Evolutionary conservation across 2,888 invertebrate species (phyloP).

Genomic region (Therioaphis trifolii): DNA sequence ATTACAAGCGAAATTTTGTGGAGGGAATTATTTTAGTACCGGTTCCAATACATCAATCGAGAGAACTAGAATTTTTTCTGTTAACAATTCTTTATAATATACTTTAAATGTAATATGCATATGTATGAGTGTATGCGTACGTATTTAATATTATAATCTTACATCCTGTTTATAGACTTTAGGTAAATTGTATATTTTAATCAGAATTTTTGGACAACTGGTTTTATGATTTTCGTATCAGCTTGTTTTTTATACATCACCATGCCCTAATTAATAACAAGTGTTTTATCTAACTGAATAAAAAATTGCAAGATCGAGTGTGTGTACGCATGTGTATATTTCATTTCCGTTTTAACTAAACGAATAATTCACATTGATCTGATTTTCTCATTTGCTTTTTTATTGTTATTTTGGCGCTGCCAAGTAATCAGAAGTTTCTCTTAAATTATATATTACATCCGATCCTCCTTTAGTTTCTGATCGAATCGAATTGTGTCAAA

Average conservation of each 20-base stretch:
- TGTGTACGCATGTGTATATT: neutral
- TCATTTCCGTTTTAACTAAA: neutral
- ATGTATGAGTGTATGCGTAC: too few species aligned
- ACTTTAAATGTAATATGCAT: too few species aligned
- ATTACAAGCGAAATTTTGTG: neutral
- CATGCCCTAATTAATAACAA: neutral
- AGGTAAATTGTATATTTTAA: neutral
- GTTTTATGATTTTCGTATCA: neutral
- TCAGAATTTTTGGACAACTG: neutral
- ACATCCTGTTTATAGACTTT: too few species aligned
- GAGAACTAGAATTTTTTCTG: too few species aligned
- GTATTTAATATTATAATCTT: too few species aligned
- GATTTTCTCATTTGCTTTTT: slow-evolving; percentile 1
- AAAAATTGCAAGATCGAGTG: too few species aligned
- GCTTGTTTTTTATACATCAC: neutral
- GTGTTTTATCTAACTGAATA: too few species aligned
- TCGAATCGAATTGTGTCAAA: slow-evolving; percentile 24
- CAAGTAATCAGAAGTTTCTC: slow-evolving; percentile 43
- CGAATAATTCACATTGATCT: neutral
- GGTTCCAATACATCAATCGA: too few species aligned
- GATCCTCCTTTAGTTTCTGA: neutral
- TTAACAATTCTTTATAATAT: too few species aligned
- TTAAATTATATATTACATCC: slow-evolving; percentile 48
- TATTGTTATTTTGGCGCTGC: neutral
- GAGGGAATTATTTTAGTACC: neutral